phyloP scores from a whole-genome alignment of 2,113 vertebrate species.

The Numenius arquata region DNA sequence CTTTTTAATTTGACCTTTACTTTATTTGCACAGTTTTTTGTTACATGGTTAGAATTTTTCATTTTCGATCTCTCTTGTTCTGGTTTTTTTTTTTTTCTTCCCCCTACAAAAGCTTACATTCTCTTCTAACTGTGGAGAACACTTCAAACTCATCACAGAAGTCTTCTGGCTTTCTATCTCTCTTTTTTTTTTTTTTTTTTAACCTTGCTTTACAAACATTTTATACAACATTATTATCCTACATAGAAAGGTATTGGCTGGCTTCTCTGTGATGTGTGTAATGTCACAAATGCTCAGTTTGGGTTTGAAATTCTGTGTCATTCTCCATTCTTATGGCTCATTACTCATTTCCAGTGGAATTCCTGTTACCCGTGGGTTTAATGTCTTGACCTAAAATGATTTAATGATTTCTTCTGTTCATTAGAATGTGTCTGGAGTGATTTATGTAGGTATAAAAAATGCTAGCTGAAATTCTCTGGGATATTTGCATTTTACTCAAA shows the following conservation, averaged over 20 bases:
- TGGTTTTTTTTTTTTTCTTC: not conserved
- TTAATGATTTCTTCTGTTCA: not conserved
- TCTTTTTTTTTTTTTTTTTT: not conserved
- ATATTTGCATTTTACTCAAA: not conserved
- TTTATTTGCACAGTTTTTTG: not conserved
- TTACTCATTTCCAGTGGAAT: not conserved
- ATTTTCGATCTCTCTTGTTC: not conserved
- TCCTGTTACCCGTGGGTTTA: not conserved
- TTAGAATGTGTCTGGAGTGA: not conserved
- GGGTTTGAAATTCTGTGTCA: slow-evolving; percentile 57
- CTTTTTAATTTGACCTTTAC: slow-evolving; percentile 44
- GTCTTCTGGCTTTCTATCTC: not conserved
- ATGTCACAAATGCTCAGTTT: not conserved
- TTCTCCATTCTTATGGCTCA: slow-evolving; percentile 54
- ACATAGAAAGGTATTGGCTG: not conserved
- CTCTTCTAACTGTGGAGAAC: not conserved
- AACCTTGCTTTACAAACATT: not conserved
- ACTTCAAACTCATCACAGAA: not conserved
- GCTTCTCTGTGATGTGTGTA: not conserved
- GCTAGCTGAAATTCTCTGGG: not conserved
- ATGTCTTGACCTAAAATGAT: not conserved
- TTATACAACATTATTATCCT: not conserved
- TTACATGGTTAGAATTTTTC: not conserved
- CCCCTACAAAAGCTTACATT: accelerated
- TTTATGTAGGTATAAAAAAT: not conserved